Evolutionary conservation across 2,797 vertebrate genomes (phyloP).

Genomic region (Sebastes itinus): DNA sequence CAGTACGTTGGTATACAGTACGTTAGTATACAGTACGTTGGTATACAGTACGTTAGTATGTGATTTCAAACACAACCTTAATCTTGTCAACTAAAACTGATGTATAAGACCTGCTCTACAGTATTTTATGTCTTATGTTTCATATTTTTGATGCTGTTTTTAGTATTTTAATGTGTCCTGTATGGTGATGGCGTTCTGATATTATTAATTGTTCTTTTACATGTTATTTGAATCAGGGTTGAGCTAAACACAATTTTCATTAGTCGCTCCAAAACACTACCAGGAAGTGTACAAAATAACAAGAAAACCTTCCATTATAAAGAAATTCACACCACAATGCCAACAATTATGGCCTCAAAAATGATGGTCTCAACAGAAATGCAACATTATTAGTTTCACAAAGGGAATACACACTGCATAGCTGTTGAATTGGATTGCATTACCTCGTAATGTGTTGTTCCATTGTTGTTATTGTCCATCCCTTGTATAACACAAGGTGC

Average conservation of each 20-base stretch:
- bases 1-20: rapidly evolving
- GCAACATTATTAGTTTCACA: background rate
- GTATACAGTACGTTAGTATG: too few relatives aligned
- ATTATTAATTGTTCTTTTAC: background rate
- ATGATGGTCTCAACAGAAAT: background rate
- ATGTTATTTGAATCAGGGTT: background rate
- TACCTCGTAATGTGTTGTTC: background rate
- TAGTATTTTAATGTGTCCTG: background rate
- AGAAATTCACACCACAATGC: background rate
- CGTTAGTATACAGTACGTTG: too few relatives aligned
- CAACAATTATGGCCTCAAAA: background rate
- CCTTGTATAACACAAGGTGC: background rate
- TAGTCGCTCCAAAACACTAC: background rate
- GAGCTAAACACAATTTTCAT: background rate
- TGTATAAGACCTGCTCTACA: background rate
- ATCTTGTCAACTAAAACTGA: background rate
- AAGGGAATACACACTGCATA: background rate
- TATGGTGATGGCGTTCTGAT: background rate
- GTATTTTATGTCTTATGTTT: background rate
- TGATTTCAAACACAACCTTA: too few relatives aligned
- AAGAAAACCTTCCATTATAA: background rate
- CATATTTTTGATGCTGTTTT: background rate
- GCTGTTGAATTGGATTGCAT: background rate
- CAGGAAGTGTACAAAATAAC: background rate
- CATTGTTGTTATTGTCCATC: background rate